Evolutionary conservation across 1,140 invertebrate species (phyloP).

Genomic region (Lerema accius): DNA sequence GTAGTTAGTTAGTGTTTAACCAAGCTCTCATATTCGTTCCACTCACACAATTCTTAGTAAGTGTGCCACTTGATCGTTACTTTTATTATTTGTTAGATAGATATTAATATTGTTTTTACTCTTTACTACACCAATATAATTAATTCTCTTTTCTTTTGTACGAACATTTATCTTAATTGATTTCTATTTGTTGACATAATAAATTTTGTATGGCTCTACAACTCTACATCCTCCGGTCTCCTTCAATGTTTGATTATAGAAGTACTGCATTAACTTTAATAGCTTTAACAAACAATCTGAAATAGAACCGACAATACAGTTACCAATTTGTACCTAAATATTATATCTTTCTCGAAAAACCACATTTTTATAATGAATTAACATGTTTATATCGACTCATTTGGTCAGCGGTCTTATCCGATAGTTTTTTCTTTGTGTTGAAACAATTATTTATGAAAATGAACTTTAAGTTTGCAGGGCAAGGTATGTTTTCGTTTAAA

Average conservation of each 20-base stretch:
- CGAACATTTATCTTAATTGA: no score
- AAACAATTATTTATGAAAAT: constrained; percentile 24
- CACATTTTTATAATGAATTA: constrained; percentile 78
- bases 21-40: no score
- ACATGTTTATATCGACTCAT: constrained; percentile 79
- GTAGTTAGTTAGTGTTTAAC: no score
- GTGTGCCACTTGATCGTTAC: no score
- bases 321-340: constrained; percentile 71
- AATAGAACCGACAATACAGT: constrained; percentile 55
- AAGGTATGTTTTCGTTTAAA: constrained; percentile 45
- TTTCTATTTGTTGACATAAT: no score
- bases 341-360: constrained; percentile 56
- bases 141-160: no score
- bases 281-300: constrained; percentile 32
- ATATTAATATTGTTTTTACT: no score
- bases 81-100: no score
- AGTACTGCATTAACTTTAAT: constrained; percentile 16
- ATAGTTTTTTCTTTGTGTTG: constrained; percentile 55
- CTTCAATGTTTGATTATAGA: not conserved
- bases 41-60: no score
- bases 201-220: no score
- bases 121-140: no score
- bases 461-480: constrained; percentile 23
- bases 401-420: constrained; percentile 63
- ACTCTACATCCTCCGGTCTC: no score